Evolutionary conservation across 1,140 invertebrate species (phyloP).

Genomic region (Pentalonia nigronervosa): DNA sequence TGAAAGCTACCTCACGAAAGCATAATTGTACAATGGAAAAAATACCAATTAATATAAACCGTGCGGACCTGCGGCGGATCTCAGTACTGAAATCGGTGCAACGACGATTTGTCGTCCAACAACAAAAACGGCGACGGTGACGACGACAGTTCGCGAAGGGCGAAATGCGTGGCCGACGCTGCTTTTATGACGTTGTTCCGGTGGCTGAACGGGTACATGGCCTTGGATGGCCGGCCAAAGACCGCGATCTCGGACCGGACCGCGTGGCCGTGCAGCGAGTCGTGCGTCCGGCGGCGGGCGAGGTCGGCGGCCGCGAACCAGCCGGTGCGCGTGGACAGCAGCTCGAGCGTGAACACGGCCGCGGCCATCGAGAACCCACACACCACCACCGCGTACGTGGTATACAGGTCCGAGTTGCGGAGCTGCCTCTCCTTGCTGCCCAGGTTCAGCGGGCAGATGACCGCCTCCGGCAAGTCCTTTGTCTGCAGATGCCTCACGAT

Average conservation of each 20-base stretch:
- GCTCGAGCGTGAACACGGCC: slow-evolving; percentile 72
- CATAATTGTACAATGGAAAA: no score
- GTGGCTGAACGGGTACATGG: slow-evolving; percentile 49
- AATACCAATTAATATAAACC: no score
- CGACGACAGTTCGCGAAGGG: not conserved
- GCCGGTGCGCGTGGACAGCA: slow-evolving; percentile 63
- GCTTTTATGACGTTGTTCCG: slow-evolving; percentile 26
- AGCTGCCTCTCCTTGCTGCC: slow-evolving; percentile 80
- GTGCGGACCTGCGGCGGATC: no score
- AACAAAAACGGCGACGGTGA: not conserved
- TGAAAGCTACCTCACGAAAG: no score
- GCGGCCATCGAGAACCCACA: slow-evolving; percentile 70
- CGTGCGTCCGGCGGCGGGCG: not conserved
- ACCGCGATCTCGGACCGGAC: slow-evolving; percentile 34
- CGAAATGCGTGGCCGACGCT: not conserved
- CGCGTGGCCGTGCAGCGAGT: no score
- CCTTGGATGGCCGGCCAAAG: slow-evolving; percentile 18
- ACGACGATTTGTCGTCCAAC: not conserved
- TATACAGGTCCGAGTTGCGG: slow-evolving; percentile 71
- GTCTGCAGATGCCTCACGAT: slow-evolving; percentile 73
- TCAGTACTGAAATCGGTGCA: not conserved
- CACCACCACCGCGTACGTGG: slow-evolving; percentile 76
- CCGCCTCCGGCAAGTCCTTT: slow-evolving; percentile 72
- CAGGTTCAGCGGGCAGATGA: slow-evolving; percentile 80
- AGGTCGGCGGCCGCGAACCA: slow-evolving; percentile 24